Conservation (phyloP, 2,888 invertebrate species). For the Leucania comma region DNA sequence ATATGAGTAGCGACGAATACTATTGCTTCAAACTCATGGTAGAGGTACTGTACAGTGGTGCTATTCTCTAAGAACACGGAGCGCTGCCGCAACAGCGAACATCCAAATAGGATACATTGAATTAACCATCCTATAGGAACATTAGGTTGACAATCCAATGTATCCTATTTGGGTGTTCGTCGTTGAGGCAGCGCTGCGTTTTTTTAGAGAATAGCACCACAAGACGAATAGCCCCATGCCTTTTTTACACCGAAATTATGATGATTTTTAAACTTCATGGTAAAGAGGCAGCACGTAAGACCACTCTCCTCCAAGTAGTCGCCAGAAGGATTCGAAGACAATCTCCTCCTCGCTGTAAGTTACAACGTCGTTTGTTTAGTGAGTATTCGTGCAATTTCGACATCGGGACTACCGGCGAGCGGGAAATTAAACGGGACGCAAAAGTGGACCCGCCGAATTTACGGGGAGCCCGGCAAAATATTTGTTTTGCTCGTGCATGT, state of each 20-base stretch:
- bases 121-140: no score
- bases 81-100: no score
- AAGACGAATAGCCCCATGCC: no score
- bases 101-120: no score
- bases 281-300: not conserved
- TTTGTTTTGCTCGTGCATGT: slow-evolving; percentile 49
- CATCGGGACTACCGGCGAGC: slow-evolving; percentile 31
- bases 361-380: slow-evolving; percentile 31
- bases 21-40: no score
- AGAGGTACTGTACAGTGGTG: no score
- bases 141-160: no score
- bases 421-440: slow-evolving; percentile 55
- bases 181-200: no score
- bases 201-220: no score
- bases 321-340: slow-evolving; percentile 5
- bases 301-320: not conserved
- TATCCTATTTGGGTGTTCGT: no score
- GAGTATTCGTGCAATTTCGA: slow-evolving; percentile 38
- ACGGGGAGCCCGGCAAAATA: slow-evolving; percentile 36
- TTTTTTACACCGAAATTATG: not conserved
- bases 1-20: no score
- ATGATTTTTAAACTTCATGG: not conserved
- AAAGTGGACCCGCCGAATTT: slow-evolving; percentile 44
- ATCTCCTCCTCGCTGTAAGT: slow-evolving; percentile 10
- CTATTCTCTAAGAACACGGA: no score